Evolutionary conservation across 2,797 vertebrate species (phyloP), one percentile per base, ranked within the genome.

Genomic region (Streptopelia turtur): DNA sequence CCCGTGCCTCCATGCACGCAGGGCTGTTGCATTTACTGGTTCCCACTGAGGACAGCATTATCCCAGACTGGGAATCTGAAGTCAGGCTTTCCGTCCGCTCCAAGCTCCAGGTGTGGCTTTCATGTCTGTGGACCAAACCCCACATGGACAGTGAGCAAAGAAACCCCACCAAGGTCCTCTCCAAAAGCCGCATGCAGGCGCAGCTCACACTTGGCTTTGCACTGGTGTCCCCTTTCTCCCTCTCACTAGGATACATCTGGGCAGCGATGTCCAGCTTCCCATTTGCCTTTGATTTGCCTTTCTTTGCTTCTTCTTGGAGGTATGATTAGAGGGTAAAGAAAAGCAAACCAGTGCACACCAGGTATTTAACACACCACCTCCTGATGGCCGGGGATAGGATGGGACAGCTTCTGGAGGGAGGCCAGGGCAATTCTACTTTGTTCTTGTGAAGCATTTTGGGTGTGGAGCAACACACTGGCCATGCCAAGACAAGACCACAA

Each of bases 1-100:
- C 98, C 94, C 99, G 98, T 6, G 99, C 99, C 97, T 99, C 99
- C 97, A 99, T 98, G 17, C 99, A 99, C 0, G 99, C 99, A 12
- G 99, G 99, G 96, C 99, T 99, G 98, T 99, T 99, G 98, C 99
- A 99, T 98, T 99, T 99, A 97, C 99, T 99, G 98, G 99, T 99
- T 97, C 99, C 99, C 97, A 99, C 99, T 0, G 99, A 99, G 53
- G 98, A 98, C 96, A 99, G 98, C 97, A 99, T 98, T 97, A 99
- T 98, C 94, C 99, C 99, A 23, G 99, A 99, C 96, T 99, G 99
- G 75, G 99, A 99, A 96, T 99, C 99, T 1, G 99, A 99, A 94
- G 99, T 99, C 97, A 99, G 97, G 72, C 99, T 99, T 97, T 99
- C 99, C 6, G 99, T 99, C 95, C 98, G 98, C 95, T 99, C 99